Base-by-base conservation (phyloP, 2,888 invertebrate genomes). In the Urechis unicinctus region DNA sequence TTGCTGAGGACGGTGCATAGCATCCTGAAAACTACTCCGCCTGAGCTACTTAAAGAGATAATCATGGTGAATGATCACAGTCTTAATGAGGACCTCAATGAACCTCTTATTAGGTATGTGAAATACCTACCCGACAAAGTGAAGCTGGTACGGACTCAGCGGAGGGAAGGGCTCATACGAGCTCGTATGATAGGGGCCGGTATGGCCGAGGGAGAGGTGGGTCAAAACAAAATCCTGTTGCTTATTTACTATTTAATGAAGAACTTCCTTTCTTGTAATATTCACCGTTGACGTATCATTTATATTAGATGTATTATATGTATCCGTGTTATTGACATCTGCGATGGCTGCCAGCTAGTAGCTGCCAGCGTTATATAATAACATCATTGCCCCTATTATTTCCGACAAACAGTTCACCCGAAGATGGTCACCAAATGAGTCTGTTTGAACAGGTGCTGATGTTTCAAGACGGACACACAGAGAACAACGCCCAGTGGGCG, bases 1-100 rank as follows among this genome's bases (percentile, higher is more conserved):
- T 60, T 75, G 25, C 64, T 75, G n/a, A 57, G 75, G 25, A 73
- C 74, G 21, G 62, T 74, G 4, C 64, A 65, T 50, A 61, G 61
- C 44, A 55, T 67, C 48, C 53, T 67, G 3, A 48, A n/a, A 24
- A 47, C 59, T 9, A 65, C 66, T 2, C 65, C 67, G 13, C 43
- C 48, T n/a, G 22, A 56, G n/a, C 57, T 67, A 13, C 60, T 67
- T 6, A 58, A 53, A 41, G 60, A 63, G 36, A 59, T 66, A 26
- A 61, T 64, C 21, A 52, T 63, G 2, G 58, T 65, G 21, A 61
- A 66, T 50, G 66, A 64, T 41, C 51, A 59, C 53, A 60, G 60
- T 47, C 45, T 53, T 1, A 65, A 65, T 30, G 54, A 54, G 36
- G 65, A 65, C 51, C 56, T 65, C 3, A 44, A 57, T 22, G 59